These are phyloP conservation scores for Malthinus flaveolus DNA, from an alignment of 2,888 invertebrate species.

Conservation along the genomic window DNA sequence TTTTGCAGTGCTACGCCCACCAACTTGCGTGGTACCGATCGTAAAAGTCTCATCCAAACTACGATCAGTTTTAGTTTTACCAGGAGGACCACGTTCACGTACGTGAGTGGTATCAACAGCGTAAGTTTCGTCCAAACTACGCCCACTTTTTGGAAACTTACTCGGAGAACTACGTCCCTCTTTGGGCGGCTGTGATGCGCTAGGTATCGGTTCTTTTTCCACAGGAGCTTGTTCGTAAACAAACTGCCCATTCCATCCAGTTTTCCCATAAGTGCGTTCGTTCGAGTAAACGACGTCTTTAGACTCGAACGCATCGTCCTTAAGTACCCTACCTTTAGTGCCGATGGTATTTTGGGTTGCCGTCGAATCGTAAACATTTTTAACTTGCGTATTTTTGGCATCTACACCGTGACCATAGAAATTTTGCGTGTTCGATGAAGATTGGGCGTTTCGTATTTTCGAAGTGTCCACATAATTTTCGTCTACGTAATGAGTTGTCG, in stretches of 20 bases:
- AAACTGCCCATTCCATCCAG: slow-evolving; percentile 53
- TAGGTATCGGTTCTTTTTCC: slow-evolving; percentile 21
- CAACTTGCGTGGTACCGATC: background rate
- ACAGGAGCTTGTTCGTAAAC: slow-evolving; percentile 43
- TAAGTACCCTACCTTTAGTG: slow-evolving; percentile 55
- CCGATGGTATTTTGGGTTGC: slow-evolving; percentile 52
- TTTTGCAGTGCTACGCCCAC: background rate
- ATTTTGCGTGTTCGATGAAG: slow-evolving; percentile 43
- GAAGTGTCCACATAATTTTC: slow-evolving; percentile 42
- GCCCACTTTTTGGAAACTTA: background rate
- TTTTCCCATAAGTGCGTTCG: slow-evolving; percentile 52
- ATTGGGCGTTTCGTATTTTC: slow-evolving; percentile 40
- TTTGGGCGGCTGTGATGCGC: background rate
- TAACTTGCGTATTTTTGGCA: slow-evolving; percentile 43
- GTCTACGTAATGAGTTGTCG: slow-evolving; percentile 36
- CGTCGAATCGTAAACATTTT: slow-evolving; percentile 48
- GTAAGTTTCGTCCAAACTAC: background rate
- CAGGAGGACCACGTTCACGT: slow-evolving; percentile 49
- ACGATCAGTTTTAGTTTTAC: slow-evolving; percentile 38
- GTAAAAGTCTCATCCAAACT: background rate
- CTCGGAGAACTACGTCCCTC: background rate
- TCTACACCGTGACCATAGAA: slow-evolving; percentile 49
- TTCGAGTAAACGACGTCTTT: slow-evolving; percentile 50
- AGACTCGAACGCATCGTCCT: slow-evolving; percentile 56
- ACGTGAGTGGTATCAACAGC: slow-evolving; percentile 44